Conservation (phyloP, 2,113 vertebrate genomes). For the Heloderma charlesbogerti region DNA sequence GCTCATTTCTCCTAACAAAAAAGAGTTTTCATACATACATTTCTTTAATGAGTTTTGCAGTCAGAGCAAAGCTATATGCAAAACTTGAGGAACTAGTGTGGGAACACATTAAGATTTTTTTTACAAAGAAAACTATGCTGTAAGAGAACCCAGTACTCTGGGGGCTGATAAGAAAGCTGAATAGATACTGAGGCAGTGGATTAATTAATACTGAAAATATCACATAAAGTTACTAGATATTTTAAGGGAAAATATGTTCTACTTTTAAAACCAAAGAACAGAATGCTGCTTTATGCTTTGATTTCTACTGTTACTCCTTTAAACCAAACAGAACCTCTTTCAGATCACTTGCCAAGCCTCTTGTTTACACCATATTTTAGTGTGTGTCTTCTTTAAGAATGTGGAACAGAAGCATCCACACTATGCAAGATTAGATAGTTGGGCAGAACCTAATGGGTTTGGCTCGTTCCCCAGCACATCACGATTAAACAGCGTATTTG, state of each 20-base stretch:
- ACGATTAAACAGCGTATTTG: background rate
- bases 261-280: background rate
- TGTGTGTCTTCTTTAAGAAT: background rate
- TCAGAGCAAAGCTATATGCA: background rate
- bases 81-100: background rate
- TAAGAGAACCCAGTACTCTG: background rate
- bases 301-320: background rate
- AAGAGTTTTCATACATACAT: background rate
- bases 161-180: conserved; percentile 3
- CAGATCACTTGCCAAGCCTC: conserved; percentile 3
- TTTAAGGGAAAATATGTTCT: background rate
- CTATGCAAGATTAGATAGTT: background rate
- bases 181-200: background rate
- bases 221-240: background rate
- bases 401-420: background rate
- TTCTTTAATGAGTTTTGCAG: background rate
- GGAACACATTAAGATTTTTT: background rate
- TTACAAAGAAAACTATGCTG: background rate
- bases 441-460: conserved; percentile 17
- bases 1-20: background rate
- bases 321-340: background rate
- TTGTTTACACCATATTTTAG: background rate
- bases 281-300: conserved; percentile 19
- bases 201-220: conserved; percentile 3
- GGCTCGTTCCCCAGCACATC: background rate